Base-by-base conservation (phyloP, 2,113 vertebrate species). In the Trematocara variabile region DNA sequence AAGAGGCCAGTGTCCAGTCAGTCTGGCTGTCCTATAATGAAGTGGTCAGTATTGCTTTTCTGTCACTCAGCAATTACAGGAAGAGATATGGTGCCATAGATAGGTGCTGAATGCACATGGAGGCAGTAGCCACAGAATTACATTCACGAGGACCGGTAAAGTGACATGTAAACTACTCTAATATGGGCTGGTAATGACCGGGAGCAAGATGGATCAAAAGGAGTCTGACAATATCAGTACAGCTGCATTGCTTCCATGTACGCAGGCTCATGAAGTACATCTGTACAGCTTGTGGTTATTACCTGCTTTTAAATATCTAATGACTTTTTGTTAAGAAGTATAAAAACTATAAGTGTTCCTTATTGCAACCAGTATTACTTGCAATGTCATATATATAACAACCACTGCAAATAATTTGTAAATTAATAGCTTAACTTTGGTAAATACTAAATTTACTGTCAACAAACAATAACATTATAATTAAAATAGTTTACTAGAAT, bases 21-120 rank as follows among this genome's bases (percentile, higher is more conserved):
- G 95, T 96, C 90, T 95, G 94, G 96, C 97, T 95, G 93, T 94
- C 83, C 90, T 91, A 96, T 98, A 97, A 99, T 98, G 96, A 98
- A 98, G 97, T 97, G 96, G 96, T 97, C 97, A 96, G 95, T 97
- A 98, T 98, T 97, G 98, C 97, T 96, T 98, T 98, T 98, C 98
- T 98, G 97, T 98, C 98, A 98, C 96, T 98, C 96, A 96, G 95
- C 94, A 95, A 96, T 96, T 96, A 96, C 90, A 37, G 79, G 28
- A 83, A 95, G 94, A 96, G 94, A 96, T 96, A 95, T 94, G 92
- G 92, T 86, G 88, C 88, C 81, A 90, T 89, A 92, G 91, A 95
- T 95, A 97, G 94, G 95, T 95, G 92, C 94, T 96, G 96, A 96
- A 96, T 95, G 95, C 96, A 96, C 95, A 95, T 84, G 93, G 95